These are phyloP conservation scores for Syngnathus scovelli DNA, from an alignment of 2,113 vertebrate species.

Conservation along the genomic window DNA sequence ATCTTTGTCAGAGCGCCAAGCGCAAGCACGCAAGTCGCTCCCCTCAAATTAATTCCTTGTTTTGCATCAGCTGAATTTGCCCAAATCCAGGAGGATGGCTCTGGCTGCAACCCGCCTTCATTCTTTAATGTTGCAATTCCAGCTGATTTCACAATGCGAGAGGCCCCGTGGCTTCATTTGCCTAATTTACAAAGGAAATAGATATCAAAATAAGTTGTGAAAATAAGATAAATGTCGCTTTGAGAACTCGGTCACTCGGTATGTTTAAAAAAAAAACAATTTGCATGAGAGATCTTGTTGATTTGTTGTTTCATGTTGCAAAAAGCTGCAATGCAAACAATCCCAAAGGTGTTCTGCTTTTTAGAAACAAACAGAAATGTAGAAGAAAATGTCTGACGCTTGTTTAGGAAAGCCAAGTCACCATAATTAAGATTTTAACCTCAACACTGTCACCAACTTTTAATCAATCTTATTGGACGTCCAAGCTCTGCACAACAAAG, in stretches of 20 bases:
- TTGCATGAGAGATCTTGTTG: constrained; percentile 80
- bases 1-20: constrained; percentile 99
- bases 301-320: constrained; percentile 93
- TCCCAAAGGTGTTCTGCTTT: constrained; percentile 75
- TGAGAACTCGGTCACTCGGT: constrained; percentile 79
- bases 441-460: constrained; percentile 24
- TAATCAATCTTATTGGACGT: constrained; percentile 22
- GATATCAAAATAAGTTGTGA: constrained; percentile 96
- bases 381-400: constrained; percentile 30
- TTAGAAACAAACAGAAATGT: constrained; percentile 43
- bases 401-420: neutral
- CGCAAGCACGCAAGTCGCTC: constrained; percentile 88
- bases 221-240: constrained; percentile 92
- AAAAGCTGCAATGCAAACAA: constrained; percentile 87
- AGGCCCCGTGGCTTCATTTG: constrained; percentile 78
- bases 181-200: constrained; percentile 97
- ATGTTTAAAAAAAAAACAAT: constrained; percentile 70
- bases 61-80: constrained; percentile 99
- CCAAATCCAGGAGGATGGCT: constrained; percentile 99
- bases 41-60: constrained; percentile 99
- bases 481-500: neutral
- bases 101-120: constrained; percentile 84
- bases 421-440: constrained; percentile 36
- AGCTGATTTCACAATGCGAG: constrained; percentile 75
- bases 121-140: constrained; percentile 94